Percentiles rank a stretch among this genome's conserved stretches.
phyloP scores from a whole-genome alignment of 2,888 invertebrate species.

The Zaprionus obscuricornis region DNA sequence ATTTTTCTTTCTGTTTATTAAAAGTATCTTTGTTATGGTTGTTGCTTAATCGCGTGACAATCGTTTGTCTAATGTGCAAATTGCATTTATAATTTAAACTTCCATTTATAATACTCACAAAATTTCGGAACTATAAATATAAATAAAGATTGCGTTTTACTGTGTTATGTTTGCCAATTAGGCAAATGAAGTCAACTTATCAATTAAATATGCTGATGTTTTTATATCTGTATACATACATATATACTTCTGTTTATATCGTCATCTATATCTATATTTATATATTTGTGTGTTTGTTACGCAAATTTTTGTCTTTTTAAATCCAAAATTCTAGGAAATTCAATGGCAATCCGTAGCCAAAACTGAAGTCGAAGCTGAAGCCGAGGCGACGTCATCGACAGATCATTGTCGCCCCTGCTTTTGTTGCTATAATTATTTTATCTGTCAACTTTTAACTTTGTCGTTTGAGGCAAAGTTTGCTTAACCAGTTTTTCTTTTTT shows the following conservation, averaged over 20 bases:
- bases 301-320: constrained; percentile 9
- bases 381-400: constrained; percentile 70
- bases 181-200: constrained; percentile 66
- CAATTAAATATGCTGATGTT: constrained; percentile 57
- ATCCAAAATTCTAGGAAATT: constrained; percentile 36
- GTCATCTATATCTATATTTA: constrained; percentile 33
- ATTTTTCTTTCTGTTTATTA: constrained; percentile 8
- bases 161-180: constrained; percentile 54
- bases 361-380: too few species aligned
- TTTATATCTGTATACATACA: constrained; percentile 27
- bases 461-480: constrained; percentile 21
- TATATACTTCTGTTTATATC: constrained; percentile 44
- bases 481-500: constrained; percentile 43
- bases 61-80: constrained; percentile 48
- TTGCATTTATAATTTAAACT: constrained; percentile 30
- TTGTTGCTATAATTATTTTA: constrained; percentile 58
- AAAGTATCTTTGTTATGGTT: constrained; percentile 5
- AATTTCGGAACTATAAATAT: constrained; percentile 4
- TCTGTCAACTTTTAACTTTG: constrained; percentile 53
- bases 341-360: too few species aligned
- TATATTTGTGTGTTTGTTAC: constrained; percentile 43
- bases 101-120: too few species aligned
- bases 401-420: constrained; percentile 37
- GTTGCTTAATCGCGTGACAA: constrained; percentile 41
- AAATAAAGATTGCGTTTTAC: constrained; percentile 21